These are phyloP conservation scores for Cuniculus paca DNA, from an alignment of 2,797 vertebrate species.

Conservation along the genomic window DNA sequence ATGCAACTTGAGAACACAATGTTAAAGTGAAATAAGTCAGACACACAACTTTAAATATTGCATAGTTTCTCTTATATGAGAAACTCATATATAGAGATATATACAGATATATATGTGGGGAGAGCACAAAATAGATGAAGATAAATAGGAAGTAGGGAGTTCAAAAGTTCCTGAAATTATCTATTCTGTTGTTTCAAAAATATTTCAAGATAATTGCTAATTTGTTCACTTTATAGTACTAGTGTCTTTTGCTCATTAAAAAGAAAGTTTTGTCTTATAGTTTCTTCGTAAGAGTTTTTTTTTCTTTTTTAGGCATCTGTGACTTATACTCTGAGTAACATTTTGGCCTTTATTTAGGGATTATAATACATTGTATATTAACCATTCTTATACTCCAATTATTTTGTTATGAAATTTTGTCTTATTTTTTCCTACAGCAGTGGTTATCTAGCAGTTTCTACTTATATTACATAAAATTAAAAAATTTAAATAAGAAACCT, in stretches of 20 bases:
- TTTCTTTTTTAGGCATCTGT: neutral
- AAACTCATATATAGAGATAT: no score
- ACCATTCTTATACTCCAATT: neutral
- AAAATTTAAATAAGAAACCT: neutral
- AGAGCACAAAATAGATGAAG: no score
- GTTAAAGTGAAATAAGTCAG: no score
- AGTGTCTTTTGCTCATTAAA: neutral
- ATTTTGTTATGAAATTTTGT: neutral
- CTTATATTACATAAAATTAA: neutral
- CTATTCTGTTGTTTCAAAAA: neutral
- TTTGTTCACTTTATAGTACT: neutral
- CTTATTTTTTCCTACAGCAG: neutral
- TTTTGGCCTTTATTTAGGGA: neutral
- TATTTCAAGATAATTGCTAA: neutral
- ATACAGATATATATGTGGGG: no score
- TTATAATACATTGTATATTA: neutral
- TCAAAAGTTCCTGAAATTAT: neutral
- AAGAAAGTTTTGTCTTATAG: neutral
- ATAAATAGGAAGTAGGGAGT: no score
- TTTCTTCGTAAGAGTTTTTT: neutral
- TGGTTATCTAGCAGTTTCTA: neutral
- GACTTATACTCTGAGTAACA: neutral
- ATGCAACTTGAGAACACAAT: no score
- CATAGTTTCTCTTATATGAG: no score
- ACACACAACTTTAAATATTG: no score